Evolutionary conservation across 2,113 vertebrate genomes (phyloP).

Genomic region (Platichthys stellatus): DNA sequence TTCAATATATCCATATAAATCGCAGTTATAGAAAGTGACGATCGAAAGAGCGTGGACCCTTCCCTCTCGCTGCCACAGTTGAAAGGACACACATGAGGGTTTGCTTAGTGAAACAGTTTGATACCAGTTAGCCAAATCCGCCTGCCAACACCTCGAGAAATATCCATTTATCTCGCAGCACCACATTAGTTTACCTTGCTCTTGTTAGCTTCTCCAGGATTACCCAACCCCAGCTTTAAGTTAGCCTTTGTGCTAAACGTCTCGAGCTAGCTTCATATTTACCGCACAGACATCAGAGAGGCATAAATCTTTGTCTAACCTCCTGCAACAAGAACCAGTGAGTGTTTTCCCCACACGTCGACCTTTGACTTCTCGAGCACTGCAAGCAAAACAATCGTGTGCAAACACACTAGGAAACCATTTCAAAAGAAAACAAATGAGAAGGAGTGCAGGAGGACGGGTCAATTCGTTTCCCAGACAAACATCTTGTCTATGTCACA

Average conservation of each 20-base stretch:
- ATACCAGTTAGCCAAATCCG: not conserved
- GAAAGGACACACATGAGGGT: not conserved
- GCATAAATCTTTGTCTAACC: not conserved
- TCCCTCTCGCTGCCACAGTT: constrained; percentile 18
- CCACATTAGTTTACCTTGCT: too few species aligned
- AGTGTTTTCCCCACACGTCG: not conserved
- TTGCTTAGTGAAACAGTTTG: not conserved
- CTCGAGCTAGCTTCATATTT: not conserved
- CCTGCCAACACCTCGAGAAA: not conserved
- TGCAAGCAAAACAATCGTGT: not conserved
- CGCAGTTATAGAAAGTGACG: not conserved
- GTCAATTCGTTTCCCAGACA: constrained; percentile 5
- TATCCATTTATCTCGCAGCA: too few species aligned
- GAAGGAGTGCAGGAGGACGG: not conserved
- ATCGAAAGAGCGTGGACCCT: constrained; percentile 31
- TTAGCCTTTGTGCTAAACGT: not conserved
- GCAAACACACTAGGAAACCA: not conserved
- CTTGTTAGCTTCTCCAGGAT: too few species aligned
- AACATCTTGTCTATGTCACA: constrained; percentile 33
- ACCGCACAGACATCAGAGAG: not conserved
- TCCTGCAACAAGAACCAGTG: not conserved
- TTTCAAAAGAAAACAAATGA: not conserved
- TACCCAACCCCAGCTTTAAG: not conserved
- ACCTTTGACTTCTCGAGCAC: not conserved
- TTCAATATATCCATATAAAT: constrained; percentile 29